These are phyloP conservation scores for Stictocephala bisonia DNA, from an alignment of 2,888 invertebrate genomes.

Conservation along the genomic window DNA sequence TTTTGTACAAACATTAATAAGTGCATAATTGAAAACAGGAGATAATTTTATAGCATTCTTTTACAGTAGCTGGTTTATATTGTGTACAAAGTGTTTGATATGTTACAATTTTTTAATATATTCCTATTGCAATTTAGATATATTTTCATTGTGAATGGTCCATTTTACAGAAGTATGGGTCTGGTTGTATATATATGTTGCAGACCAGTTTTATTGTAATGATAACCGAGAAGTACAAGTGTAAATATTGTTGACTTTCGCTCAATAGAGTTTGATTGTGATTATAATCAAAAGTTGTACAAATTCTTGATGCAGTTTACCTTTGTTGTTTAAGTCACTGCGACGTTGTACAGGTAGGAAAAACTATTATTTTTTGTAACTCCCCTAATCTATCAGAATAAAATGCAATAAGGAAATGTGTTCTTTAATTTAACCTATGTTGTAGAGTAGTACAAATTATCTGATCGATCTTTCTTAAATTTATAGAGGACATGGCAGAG, in stretches of 20 bases:
- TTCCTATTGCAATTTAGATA: conserved; percentile 16
- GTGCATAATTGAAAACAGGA: neutral
- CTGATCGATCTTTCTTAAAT: too few relatives aligned
- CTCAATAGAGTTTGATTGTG: conserved; percentile 42
- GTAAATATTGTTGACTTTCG: conserved; percentile 42
- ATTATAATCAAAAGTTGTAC: conserved; percentile 42
- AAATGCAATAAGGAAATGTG: conserved; percentile 35
- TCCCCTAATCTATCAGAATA: conserved; percentile 39
- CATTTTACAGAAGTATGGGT: conserved; percentile 19
- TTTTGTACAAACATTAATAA: too few relatives aligned
- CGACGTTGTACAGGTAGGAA: conserved; percentile 39
- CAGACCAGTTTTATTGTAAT: conserved; percentile 38
- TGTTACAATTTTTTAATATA: conserved; percentile 5
- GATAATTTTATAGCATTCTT: conserved; percentile 29
- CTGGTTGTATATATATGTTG: conserved; percentile 33
- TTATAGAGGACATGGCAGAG: too few relatives aligned
- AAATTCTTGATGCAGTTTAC: conserved; percentile 33
- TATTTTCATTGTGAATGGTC: conserved; percentile 12
- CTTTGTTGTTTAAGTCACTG: conserved; percentile 39
- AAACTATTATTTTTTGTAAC: conserved; percentile 43
- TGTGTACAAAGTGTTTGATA: conserved; percentile 10
- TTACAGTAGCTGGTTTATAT: neutral
- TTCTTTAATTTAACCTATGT: too few relatives aligned
- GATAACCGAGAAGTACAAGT: conserved; percentile 38
- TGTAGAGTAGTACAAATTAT: too few relatives aligned